Evolutionary conservation across 2,888 invertebrate genomes (phyloP).

Genomic region (Andrena trimmerana): DNA sequence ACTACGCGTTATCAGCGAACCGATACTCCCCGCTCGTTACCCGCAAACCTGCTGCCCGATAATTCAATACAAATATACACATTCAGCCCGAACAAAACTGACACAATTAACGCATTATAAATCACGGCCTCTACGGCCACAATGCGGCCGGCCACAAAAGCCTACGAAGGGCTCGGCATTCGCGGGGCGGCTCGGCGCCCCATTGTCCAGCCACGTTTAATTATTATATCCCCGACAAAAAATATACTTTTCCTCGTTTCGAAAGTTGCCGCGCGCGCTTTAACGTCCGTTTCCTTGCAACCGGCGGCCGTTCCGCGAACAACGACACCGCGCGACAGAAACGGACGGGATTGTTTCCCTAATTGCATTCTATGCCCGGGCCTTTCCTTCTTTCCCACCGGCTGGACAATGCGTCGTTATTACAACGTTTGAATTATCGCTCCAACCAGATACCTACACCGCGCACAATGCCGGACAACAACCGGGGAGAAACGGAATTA

Average conservation of each 20-base stretch:
- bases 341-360: constrained; percentile 57
- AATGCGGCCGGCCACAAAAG: constrained; percentile 25
- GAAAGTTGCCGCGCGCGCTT: not conserved
- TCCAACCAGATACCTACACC: not conserved
- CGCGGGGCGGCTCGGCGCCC: not conserved
- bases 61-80: not conserved
- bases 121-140: constrained; percentile 4
- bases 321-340: constrained; percentile 38
- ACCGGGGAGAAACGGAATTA: not conserved
- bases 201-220: constrained; percentile 33
- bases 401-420: constrained; percentile 5
- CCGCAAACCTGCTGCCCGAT: not conserved
- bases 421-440: not conserved
- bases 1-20: no score
- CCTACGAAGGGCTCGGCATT: constrained; percentile 25
- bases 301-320: constrained; percentile 42
- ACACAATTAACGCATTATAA: constrained; percentile 28
- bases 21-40: not conserved
- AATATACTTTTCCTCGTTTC: constrained; percentile 28
- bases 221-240: constrained; percentile 47
- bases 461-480: not conserved
- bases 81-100: not conserved
- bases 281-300: constrained; percentile 51
- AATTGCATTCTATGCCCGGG: constrained; percentile 52
- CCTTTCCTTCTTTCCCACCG: constrained; percentile 4